Base-by-base conservation (phyloP, 1,140 invertebrate species). In the Sipha flava region DNA sequence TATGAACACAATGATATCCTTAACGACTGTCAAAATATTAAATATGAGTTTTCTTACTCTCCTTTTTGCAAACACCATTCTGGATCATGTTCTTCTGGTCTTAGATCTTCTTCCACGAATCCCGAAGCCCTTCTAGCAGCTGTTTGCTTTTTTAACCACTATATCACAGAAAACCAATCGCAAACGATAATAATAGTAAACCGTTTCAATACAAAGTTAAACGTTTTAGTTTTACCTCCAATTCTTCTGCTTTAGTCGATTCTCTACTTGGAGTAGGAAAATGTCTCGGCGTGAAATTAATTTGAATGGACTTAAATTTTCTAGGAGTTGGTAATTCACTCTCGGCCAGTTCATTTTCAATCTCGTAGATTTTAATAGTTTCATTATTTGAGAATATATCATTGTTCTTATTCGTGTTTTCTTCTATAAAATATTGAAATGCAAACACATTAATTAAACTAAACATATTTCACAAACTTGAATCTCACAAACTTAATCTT, bases 201-300 rank as follows among this genome's bases (percentile, higher is more conserved):
- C n/a, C n/a, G n/a, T n/a, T n/a, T n/a, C n/a, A n/a, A n/a, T n/a
- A n/a, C n/a, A n/a, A n/a, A 29, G 23, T 34, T 59, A 12, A 57
- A 16, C 31, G 0, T 10, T 5, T 18, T 34, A 3, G 1, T n/a
- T 68, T 77, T 85, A 90, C 91, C 85, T 92, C 90, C 83, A 92
- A 88, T 86, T 96, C 94, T 83, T 93, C 89, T 2, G 86, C 84
- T 18, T 88, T 87, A 80, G 87, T 87, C 7, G 93, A 95, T 85
- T 96, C 94, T 84, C 94, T 86, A 26, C 89, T 90, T 1, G 94
- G 93, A 14, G 94, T 95, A 4, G 93, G 92, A 85, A 96, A 95
- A 59, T 88, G 88, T 80, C 94, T 86, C 14, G 90, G 89, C 1
- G 93, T 94, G 84, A 95, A 95, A 40, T 85, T 88, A 16, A 95